Evolutionary conservation across 2,888 invertebrate species (phyloP).

Genomic region (Dicroscelio sp.): DNA sequence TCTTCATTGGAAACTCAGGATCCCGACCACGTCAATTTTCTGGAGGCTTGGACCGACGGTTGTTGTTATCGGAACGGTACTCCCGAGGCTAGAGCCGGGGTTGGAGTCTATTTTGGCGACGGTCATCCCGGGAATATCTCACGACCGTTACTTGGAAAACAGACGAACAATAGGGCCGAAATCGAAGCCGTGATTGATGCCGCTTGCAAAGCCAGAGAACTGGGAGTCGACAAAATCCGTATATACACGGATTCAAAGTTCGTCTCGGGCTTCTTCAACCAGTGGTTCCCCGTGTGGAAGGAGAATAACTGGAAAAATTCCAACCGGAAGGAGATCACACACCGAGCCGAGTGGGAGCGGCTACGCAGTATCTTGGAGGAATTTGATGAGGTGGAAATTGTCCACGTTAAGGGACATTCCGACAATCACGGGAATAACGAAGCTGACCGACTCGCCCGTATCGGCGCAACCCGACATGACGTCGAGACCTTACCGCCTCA

Average conservation of each 20-base stretch:
- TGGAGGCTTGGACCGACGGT: constrained; percentile 35
- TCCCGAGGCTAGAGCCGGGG: not conserved
- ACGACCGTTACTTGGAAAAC: not conserved
- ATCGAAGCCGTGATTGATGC: constrained; percentile 13
- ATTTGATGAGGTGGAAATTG: not conserved
- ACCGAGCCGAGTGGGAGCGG: not conserved
- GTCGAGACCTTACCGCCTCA: no score
- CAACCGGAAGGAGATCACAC: not conserved
- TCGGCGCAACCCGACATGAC: no score
- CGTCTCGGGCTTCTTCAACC: not conserved
- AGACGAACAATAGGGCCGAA: constrained; percentile 38
- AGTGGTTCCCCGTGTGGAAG: not conserved
- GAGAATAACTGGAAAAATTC: not conserved
- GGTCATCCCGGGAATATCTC: constrained; percentile 4
- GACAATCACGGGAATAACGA: not conserved
- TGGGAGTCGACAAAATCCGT: not conserved
- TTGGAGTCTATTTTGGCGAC: constrained; percentile 1
- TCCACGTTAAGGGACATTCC: not conserved
- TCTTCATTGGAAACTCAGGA: no score
- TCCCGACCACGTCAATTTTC: no score
- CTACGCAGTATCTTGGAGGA: not conserved
- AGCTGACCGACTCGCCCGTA: not conserved
- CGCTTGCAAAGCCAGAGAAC: not conserved
- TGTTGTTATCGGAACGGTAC: constrained; percentile 8
- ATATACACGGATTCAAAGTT: not conserved